Evolutionary conservation across 2,797 vertebrate species (phyloP).

Genomic region (Microchirus variegatus): DNA sequence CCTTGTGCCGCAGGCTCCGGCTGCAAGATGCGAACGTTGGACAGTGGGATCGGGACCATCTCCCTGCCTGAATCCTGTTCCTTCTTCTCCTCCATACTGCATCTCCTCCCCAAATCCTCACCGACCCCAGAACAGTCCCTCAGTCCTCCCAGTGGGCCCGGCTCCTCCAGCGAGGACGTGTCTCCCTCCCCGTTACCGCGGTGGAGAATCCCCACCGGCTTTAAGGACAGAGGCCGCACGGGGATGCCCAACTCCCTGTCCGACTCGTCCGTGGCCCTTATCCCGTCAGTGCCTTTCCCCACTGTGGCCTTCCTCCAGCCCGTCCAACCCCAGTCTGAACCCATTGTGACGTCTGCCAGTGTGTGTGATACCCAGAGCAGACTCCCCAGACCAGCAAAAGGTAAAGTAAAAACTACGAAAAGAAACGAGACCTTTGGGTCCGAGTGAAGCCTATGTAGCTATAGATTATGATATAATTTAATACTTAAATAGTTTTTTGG

Average conservation of each 20-base stretch:
- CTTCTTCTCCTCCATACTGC: constrained; percentile 81
- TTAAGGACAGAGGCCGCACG: constrained; percentile 64
- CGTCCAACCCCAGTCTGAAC: constrained; percentile 81
- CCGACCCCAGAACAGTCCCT: constrained; percentile 73
- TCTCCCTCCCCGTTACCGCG: constrained; percentile 73
- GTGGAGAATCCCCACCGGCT: constrained; percentile 73
- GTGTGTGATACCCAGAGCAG: constrained; percentile 79
- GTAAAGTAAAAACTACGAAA: constrained; percentile 73
- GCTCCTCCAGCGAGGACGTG: constrained; percentile 66
- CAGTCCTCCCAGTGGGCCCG: constrained; percentile 70
- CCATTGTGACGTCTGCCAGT: constrained; percentile 79
- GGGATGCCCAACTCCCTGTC: constrained; percentile 80
- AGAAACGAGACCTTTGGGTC: background rate
- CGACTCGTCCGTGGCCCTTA: constrained; percentile 69
- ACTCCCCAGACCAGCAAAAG: constrained; percentile 85
- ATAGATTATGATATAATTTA: too few species aligned
- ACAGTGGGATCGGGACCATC: constrained; percentile 93
- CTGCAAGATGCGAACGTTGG: constrained; percentile 92
- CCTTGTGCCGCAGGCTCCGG: constrained; percentile 84
- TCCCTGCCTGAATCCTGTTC: constrained; percentile 87
- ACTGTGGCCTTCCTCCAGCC: constrained; percentile 80
- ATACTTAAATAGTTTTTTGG: too few species aligned
- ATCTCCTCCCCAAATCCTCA: constrained; percentile 80
- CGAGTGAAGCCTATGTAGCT: too few species aligned
- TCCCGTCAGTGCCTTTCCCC: constrained; percentile 87